These are phyloP conservation scores for Athetis lepigone DNA, from an alignment of 2,888 invertebrate species.

Conservation along the genomic window DNA sequence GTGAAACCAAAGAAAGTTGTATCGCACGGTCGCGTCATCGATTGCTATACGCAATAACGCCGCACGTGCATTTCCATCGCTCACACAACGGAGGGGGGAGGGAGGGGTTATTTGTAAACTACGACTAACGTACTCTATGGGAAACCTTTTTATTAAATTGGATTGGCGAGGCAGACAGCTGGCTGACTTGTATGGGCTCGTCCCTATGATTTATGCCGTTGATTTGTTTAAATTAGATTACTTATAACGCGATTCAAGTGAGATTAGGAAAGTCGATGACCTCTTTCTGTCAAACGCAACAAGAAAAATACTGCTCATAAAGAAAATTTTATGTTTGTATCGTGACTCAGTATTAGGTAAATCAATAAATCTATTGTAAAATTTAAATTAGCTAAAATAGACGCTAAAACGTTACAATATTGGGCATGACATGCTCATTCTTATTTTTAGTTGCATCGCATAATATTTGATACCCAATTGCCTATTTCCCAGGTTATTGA, in stretches of 20 bases:
- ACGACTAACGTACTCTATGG: constrained; percentile 73
- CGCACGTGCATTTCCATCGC: constrained; percentile 69
- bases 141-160: constrained; percentile 90
- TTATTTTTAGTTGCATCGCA: too few species aligned
- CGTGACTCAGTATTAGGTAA: too few species aligned
- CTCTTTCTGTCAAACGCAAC: too few species aligned
- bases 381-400: too few species aligned
- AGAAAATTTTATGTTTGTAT: too few species aligned
- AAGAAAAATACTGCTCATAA: too few species aligned
- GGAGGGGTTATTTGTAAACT: constrained; percentile 52
- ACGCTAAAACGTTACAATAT: too few species aligned
- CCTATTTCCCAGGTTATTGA: constrained; percentile 23
- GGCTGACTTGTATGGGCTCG: constrained; percentile 86
- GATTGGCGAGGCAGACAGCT: constrained; percentile 77
- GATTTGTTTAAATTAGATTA: constrained; percentile 80
- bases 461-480: too few species aligned
- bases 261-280: too few species aligned
- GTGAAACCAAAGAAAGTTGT: constrained; percentile 78
- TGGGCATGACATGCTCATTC: too few species aligned
- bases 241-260: too few species aligned
- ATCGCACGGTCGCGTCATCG: constrained; percentile 68
- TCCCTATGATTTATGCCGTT: constrained; percentile 81
- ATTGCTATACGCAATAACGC: constrained; percentile 68
- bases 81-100: constrained; percentile 40
- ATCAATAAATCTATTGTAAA: too few species aligned